Percentiles rank a stretch among this genome's conserved stretches.
These are phyloP conservation scores for Danio kyathit DNA, from an alignment of 2,797 vertebrate species.

Conservation along the genomic window DNA sequence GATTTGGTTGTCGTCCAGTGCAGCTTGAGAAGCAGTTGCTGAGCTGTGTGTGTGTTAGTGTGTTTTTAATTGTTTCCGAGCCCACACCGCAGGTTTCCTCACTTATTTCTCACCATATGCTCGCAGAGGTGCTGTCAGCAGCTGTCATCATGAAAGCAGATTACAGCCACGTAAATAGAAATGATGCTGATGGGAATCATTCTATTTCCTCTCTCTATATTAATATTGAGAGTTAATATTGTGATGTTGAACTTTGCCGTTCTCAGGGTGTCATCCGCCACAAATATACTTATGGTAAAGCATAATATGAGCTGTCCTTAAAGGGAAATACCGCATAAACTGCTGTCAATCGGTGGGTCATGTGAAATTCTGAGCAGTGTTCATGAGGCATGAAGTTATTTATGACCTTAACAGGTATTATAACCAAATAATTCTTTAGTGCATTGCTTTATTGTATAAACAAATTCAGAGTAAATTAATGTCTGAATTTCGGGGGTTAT, in stretches of 20 bases:
- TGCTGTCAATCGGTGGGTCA: not conserved
- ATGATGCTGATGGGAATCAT: conserved; percentile 46
- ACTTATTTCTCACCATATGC: conserved; percentile 75
- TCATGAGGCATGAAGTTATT: not conserved
- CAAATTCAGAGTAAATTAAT: too few relatives aligned
- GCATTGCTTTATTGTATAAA: too few relatives aligned
- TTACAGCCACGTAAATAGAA: conserved; percentile 63
- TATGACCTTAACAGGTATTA: too few relatives aligned
- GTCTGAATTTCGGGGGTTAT: too few relatives aligned
- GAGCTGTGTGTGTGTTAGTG: conserved; percentile 25
- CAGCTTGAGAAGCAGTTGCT: conserved; percentile 36
- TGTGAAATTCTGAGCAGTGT: too few relatives aligned
- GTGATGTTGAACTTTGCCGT: not conserved
- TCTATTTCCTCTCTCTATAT: conserved; percentile 46
- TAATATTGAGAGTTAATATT: conserved; percentile 29
- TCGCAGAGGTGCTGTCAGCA: conserved; percentile 70
- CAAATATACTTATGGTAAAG: not conserved
- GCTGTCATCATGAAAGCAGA: conserved; percentile 62
- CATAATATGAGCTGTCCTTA: not conserved
- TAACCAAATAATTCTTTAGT: too few relatives aligned
- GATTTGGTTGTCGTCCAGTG: conserved; percentile 37
- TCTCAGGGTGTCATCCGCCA: not conserved
- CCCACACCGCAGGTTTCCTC: conserved; percentile 28
- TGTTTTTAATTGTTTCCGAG: conserved; percentile 43
- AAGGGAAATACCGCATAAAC: not conserved